phyloP scores from a whole-genome alignment of 2,888 invertebrate genomes.

The Orthosia incerta region DNA sequence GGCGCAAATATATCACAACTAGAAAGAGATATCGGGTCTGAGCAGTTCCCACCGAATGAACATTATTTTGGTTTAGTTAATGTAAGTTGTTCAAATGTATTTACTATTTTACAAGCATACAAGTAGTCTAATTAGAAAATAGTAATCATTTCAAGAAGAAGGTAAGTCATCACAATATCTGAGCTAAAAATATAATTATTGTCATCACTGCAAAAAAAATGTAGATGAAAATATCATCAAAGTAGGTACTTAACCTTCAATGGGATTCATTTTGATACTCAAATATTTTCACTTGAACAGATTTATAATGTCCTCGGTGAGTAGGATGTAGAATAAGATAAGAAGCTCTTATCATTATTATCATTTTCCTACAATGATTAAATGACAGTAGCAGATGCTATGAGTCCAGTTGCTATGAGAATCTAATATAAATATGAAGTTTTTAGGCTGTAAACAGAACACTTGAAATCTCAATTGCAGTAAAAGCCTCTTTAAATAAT shows the following conservation, averaged over 20 bases:
- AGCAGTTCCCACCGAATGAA: conserved; percentile 99
- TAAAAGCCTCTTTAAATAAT: conserved; percentile 5
- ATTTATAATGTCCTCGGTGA: conserved; percentile 19
- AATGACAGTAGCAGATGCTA: conserved; percentile 28
- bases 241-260: conserved; percentile 34
- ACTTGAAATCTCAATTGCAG: conserved; percentile 1
- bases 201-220: not conserved
- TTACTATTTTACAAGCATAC: conserved; percentile 5
- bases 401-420: conserved; percentile 27
- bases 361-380: conserved; percentile 41
- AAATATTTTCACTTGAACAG: conserved; percentile 15
- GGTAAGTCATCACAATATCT: not conserved
- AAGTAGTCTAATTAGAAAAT: not conserved
- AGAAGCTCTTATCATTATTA: conserved; percentile 46
- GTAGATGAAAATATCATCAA: not conserved
- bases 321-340: conserved; percentile 43
- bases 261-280: conserved; percentile 23
- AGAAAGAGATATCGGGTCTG: conserved; percentile 99
- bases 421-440: conserved; percentile 1
- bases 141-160: not conserved
- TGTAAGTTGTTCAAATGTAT: conserved; percentile 91
- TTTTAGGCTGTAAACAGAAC: not conserved
- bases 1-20: conserved; percentile 99
- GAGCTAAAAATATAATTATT: not conserved
- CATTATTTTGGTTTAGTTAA: conserved; percentile 99